Base-by-base conservation (phyloP, 2,113 vertebrate species). In the Entosphenus tridentatus region DNA sequence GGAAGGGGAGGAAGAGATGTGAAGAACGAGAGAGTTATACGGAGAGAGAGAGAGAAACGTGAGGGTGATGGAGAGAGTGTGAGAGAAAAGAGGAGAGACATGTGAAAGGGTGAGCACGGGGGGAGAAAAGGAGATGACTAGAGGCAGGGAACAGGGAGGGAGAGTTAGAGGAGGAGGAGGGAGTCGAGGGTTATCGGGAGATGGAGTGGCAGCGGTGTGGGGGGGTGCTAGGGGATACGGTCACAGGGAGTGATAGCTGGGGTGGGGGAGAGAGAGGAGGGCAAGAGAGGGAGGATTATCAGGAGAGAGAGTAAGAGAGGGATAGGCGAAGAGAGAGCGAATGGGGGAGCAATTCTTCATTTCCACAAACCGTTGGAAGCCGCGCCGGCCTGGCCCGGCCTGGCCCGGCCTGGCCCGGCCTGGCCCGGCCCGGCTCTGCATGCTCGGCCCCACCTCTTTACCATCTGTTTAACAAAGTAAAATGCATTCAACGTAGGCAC, bases 1-100 rank as follows among this genome's bases (percentile, higher is more conserved):
- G 68, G 54, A 10, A 17, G 7, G 8, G 8, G 54, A 8, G 80
- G 77, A 78, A 79, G 81, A 79, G 80, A 80, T 80, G 78, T 78
- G 75, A 82, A 78, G 78, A 78, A 80, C 77, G 76, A 75, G 75
- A 74, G 74, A 73, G 75, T 39, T 39, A 1, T 39, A 39, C 39
- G 39, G 39, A 39, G 39, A 39, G 39, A n/a, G n/a, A n/a, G n/a
- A 21, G 18, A 21, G 18, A 21, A 3, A 39, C 39, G 75, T 68
- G 68, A 17, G 39, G 69, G 73, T 76, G 75, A 75, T 76, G 74
- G 75, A 76, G 75, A 75, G 68, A 0, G 55, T 39, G 71, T 12
- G 39, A 18, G 56, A 57, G 57, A 71, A 74, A 70, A 71, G 77
- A 78, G 78, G 74, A 78, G 68, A 71, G 74, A 70, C 73, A 73